These are phyloP conservation scores for Lymantria monacha DNA, from an alignment of 2,888 invertebrate species.

Conservation along the genomic window DNA sequence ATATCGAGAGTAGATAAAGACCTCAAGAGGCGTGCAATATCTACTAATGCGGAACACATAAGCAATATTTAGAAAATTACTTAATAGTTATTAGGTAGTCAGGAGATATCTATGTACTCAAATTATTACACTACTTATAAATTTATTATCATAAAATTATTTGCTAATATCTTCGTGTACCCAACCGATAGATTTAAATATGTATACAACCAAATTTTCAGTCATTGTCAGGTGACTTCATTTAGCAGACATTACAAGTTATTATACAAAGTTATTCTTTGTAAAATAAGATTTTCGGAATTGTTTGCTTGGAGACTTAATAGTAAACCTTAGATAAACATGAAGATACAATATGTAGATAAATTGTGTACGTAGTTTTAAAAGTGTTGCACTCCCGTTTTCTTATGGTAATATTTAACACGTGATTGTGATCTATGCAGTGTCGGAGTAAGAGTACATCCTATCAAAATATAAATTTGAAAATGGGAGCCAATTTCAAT, in stretches of 20 bases:
- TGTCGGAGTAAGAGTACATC: background rate
- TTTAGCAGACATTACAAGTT: constrained; percentile 8
- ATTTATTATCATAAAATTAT: background rate
- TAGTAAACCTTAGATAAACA: constrained; percentile 1
- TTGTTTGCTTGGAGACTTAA: constrained; percentile 7
- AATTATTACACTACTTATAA: background rate
- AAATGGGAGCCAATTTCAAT: too few species aligned
- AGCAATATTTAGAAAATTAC: too few species aligned
- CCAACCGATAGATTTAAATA: background rate
- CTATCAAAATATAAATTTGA: too few species aligned
- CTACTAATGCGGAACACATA: too few species aligned
- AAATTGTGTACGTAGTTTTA: constrained; percentile 8
- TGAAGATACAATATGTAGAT: background rate
- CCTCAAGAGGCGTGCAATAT: too few species aligned
- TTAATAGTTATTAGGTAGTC: too few species aligned
- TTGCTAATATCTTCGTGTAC: background rate
- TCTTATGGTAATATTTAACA: constrained; percentile 7
- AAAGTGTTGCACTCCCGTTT: background rate
- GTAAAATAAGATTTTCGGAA: constrained; percentile 2
- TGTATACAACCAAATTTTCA: constrained; percentile 1
- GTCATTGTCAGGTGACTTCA: constrained; percentile 13
- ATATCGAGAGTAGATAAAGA: too few species aligned
- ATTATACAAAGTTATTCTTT: constrained; percentile 6
- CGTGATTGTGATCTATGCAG: background rate
- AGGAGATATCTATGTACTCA: background rate